phyloP scores from a whole-genome alignment of 1,140 invertebrate genomes.

The Caenorhabditis brenneri region DNA sequence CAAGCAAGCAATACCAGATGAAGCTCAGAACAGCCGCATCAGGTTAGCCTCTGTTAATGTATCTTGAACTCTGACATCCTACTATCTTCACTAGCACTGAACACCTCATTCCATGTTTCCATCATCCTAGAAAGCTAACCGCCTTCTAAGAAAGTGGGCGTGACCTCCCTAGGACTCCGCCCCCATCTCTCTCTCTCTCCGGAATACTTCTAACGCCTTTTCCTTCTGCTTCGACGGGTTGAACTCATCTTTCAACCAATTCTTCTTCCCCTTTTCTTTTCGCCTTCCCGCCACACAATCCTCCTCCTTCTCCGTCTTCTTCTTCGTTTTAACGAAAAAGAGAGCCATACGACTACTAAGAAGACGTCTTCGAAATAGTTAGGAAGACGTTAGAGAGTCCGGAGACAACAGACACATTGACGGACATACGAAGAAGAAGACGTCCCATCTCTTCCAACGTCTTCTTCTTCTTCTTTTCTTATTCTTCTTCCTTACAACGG shows the following conservation, averaged over 20 bases:
- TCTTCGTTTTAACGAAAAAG: conserved; percentile 15
- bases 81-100: no score
- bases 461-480: conserved; percentile 7
- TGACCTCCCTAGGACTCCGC: not conserved
- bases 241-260: not conserved
- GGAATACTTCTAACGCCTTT: not conserved
- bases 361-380: conserved; percentile 31
- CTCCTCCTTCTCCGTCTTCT: not conserved
- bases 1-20: no score
- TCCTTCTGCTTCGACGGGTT: not conserved
- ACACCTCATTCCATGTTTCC: no score
- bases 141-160: no score
- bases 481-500: not conserved
- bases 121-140: no score
- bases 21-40: no score
- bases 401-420: conserved; percentile 18
- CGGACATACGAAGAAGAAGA: conserved; percentile 27
- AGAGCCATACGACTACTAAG: not conserved
- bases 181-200: not conserved
- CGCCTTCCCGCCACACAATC: no score
- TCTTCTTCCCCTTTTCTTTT: no score
- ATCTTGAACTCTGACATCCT: no score
- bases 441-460: not conserved
- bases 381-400: not conserved
- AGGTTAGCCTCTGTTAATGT: no score